Conservation (phyloP, 1,140 invertebrate species). For the Prorops nasuta region DNA sequence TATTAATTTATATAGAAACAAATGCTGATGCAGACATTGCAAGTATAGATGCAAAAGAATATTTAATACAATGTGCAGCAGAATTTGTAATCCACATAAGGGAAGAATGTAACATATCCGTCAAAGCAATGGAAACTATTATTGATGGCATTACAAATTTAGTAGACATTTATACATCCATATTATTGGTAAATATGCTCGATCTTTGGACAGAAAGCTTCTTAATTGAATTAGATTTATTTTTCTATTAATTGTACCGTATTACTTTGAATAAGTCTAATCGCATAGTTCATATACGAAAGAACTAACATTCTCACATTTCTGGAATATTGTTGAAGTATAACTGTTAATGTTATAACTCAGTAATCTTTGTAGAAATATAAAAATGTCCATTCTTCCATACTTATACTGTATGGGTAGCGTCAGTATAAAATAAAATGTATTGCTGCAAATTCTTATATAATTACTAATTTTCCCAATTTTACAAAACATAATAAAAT, state of each 20-base stretch:
- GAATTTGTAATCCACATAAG: neutral
- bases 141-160: neutral
- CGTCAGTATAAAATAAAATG: too few relatives aligned
- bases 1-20: neutral
- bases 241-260: too few relatives aligned
- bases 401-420: too few relatives aligned
- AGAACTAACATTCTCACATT: neutral
- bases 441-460: too few relatives aligned
- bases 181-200: neutral
- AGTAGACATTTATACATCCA: neutral
- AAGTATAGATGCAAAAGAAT: neutral
- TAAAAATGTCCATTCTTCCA: too few relatives aligned
- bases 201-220: too few relatives aligned
- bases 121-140: neutral
- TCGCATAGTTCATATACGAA: neutral
- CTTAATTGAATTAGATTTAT: too few relatives aligned
- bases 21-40: neutral
- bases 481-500: too few relatives aligned
- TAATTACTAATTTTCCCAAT: too few relatives aligned
- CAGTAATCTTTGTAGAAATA: neutral
- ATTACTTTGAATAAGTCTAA: neutral
- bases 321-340: neutral
- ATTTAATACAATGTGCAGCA: neutral
- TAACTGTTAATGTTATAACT: neutral
- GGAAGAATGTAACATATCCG: neutral